These are phyloP conservation scores for Zele albiditarsus DNA, from an alignment of 2,888 invertebrate genomes.

Conservation along the genomic window DNA sequence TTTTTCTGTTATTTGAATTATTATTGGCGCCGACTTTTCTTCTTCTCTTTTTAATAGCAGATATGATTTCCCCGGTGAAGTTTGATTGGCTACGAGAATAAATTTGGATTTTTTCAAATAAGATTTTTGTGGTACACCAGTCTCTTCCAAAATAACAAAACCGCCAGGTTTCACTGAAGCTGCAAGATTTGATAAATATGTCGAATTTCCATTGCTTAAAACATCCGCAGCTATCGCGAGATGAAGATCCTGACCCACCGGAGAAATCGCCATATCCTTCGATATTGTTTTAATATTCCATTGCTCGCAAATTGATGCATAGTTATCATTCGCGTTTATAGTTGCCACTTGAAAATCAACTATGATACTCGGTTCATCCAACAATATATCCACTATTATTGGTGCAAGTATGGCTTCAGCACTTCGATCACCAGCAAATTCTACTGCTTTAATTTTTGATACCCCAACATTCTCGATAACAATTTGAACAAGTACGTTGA, in stretches of 20 bases:
- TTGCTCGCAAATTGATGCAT: constrained; percentile 76
- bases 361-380: constrained; percentile 83
- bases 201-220: constrained; percentile 75
- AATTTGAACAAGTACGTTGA: constrained; percentile 81
- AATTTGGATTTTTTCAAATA: constrained; percentile 71
- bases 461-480: constrained; percentile 84
- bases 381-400: constrained; percentile 77
- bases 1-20: constrained; percentile 81
- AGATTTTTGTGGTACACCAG: constrained; percentile 62
- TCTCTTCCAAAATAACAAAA: constrained; percentile 84
- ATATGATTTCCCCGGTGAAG: constrained; percentile 78
- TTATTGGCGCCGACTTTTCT: constrained; percentile 70
- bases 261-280: constrained; percentile 77
- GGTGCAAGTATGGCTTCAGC: constrained; percentile 81
- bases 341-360: constrained; percentile 78
- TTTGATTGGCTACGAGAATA: constrained; percentile 78
- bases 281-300: constrained; percentile 78
- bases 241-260: constrained; percentile 81
- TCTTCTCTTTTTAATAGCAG: constrained; percentile 79
- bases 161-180: constrained; percentile 81
- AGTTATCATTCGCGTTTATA: constrained; percentile 74
- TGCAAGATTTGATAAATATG: constrained; percentile 76
- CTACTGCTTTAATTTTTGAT: constrained; percentile 82
- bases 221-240: constrained; percentile 81
- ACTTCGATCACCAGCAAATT: constrained; percentile 79